Conservation (phyloP, 2,888 invertebrate species). For the Brenthis hecate region DNA sequence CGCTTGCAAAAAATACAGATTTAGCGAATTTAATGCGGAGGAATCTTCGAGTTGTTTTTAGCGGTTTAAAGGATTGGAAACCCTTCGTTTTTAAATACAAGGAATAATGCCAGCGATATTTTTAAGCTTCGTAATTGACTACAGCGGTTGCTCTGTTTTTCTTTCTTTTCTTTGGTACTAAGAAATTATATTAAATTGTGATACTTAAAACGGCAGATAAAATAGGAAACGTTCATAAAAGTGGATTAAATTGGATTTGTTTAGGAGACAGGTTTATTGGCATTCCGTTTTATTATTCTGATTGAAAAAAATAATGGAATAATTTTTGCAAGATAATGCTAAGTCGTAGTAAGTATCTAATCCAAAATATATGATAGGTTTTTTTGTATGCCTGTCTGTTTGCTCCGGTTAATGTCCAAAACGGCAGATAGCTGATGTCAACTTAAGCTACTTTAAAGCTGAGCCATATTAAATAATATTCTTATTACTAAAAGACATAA, state of each 20-base stretch:
- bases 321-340: neutral
- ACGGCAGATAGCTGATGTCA: too few relatives aligned
- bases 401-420: too few relatives aligned
- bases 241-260: conserved; percentile 59
- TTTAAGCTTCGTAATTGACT: conserved; percentile 76
- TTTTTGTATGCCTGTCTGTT: too few relatives aligned
- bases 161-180: conserved; percentile 51
- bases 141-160: conserved; percentile 56
- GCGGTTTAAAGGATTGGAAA: conserved; percentile 73
- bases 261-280: conserved; percentile 47
- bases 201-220: conserved; percentile 58
- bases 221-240: conserved; percentile 60
- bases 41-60: conserved; percentile 72
- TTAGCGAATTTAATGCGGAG: conserved; percentile 64
- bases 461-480: too few relatives aligned
- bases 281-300: conserved; percentile 34
- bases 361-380: too few relatives aligned
- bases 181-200: conserved; percentile 66
- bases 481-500: too few relatives aligned
- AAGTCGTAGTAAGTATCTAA: neutral
- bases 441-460: too few relatives aligned
- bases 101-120: conserved; percentile 70
- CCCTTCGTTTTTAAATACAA: conserved; percentile 65
- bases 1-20: conserved; percentile 68
- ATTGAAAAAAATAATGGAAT: conserved; percentile 1